Evolutionary conservation across 2,888 invertebrate species (phyloP).

Genomic region (Rambutsinella grinnellia): DNA sequence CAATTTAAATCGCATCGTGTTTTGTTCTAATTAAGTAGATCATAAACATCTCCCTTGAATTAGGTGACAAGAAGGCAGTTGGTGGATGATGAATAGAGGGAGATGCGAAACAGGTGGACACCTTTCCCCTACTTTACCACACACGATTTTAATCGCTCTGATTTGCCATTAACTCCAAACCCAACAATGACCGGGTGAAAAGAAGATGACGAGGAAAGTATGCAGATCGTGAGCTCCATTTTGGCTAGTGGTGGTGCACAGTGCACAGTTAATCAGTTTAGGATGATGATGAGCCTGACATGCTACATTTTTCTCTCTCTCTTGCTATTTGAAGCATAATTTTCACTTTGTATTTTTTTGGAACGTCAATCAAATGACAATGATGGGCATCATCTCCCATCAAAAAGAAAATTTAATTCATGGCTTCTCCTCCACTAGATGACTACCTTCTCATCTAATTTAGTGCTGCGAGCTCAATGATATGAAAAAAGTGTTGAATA

Average conservation of each 20-base stretch:
- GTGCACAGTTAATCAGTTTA: not conserved
- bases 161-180: too few relatives aligned
- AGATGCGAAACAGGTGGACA: not conserved
- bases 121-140: not conserved
- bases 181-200: not conserved
- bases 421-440: constrained; percentile 1
- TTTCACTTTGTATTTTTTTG: not conserved
- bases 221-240: not conserved
- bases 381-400: not conserved
- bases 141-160: too few relatives aligned
- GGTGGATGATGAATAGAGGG: too few relatives aligned
- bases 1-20: too few relatives aligned
- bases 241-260: not conserved
- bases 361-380: not conserved
- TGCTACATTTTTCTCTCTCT: not conserved
- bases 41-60: too few relatives aligned
- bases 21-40: too few relatives aligned
- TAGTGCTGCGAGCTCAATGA: constrained; percentile 12
- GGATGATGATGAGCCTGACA: not conserved
- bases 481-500: constrained; percentile 3
- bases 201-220: constrained; percentile 1
- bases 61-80: too few relatives aligned
- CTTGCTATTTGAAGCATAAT: not conserved
- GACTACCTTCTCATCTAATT: constrained; percentile 15
- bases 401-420: not conserved